Evolutionary conservation across 2,113 vertebrate species (phyloP).

Genomic region (Pipra filicauda): DNA sequence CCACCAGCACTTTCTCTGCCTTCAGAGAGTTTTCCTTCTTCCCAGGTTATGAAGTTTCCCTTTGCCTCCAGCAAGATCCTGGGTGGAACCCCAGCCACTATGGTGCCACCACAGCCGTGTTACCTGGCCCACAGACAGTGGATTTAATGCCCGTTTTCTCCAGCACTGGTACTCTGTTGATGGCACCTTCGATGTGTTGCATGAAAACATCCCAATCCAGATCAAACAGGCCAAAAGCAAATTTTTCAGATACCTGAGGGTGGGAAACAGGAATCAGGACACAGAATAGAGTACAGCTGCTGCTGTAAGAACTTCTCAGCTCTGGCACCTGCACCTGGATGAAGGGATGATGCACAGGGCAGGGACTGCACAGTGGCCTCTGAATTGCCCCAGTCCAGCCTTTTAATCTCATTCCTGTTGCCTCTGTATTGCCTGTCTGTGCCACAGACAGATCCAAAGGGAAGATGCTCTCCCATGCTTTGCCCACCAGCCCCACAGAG

Average conservation of each 20-base stretch:
- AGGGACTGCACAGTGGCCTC: fast-evolving
- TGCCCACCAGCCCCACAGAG: background rate
- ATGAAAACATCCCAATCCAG: slow-evolving; percentile 96
- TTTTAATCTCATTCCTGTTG: background rate
- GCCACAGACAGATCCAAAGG: background rate
- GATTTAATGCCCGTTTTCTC: slow-evolving; percentile 94
- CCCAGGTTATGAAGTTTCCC: background rate
- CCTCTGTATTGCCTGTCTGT: fast-evolving
- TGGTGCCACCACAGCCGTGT: fast-evolving
- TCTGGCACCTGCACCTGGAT: background rate
- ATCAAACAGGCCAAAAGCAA: slow-evolving; percentile 95
- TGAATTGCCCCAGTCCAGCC: background rate
- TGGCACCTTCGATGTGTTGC: slow-evolving; percentile 90
- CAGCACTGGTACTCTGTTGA: slow-evolving; percentile 88
- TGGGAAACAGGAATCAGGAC: background rate
- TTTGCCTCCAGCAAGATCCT: background rate
- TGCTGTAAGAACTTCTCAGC: background rate
- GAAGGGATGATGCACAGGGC: background rate
- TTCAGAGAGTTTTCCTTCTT: background rate
- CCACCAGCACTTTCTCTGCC: background rate
- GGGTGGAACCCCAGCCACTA: fast-evolving
- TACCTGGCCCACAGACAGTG: slow-evolving; percentile 95
- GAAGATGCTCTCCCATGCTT: background rate
- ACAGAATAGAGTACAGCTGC: background rate
- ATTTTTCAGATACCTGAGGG: slow-evolving; percentile 87